These are phyloP conservation scores for Acanthiza pusilla DNA, from an alignment of 2,797 vertebrate genomes.

Conservation along the genomic window DNA sequence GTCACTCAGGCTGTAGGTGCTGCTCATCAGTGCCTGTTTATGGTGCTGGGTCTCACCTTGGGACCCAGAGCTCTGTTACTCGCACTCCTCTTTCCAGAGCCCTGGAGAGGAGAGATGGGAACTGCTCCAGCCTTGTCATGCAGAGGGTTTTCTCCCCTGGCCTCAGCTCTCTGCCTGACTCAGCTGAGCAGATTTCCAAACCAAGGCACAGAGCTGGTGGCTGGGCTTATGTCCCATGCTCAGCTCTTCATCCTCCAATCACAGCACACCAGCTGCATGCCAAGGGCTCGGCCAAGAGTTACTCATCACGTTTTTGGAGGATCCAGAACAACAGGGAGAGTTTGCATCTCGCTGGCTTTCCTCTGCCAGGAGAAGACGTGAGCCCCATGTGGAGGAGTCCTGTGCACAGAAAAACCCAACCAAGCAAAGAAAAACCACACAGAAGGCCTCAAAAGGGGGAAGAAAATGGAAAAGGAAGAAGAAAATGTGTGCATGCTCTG, in stretches of 20 bases:
- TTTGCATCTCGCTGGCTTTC: background rate
- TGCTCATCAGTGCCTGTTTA: background rate
- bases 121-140: background rate
- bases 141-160: background rate
- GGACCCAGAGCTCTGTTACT: background rate
- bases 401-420: background rate
- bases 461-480: background rate
- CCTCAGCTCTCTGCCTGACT: background rate
- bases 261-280: background rate
- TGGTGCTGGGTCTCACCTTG: background rate
- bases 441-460: background rate
- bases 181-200: background rate
- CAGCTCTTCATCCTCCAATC: rapidly evolving
- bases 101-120: background rate
- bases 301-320: background rate
- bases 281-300: background rate
- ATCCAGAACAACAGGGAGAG: background rate
- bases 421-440: background rate
- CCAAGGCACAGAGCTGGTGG: rapidly evolving
- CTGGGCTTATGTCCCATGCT: rapidly evolving
- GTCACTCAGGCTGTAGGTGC: background rate
- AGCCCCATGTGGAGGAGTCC: background rate
- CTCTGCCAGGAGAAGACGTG: background rate
- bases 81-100: background rate
- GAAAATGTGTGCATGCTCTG: rapidly evolving